Percentiles rank a stretch among this genome's conserved stretches.
These are phyloP conservation scores for Sciurus carolinensis DNA, from an alignment of 2,797 vertebrate genomes.

Conservation along the genomic window DNA sequence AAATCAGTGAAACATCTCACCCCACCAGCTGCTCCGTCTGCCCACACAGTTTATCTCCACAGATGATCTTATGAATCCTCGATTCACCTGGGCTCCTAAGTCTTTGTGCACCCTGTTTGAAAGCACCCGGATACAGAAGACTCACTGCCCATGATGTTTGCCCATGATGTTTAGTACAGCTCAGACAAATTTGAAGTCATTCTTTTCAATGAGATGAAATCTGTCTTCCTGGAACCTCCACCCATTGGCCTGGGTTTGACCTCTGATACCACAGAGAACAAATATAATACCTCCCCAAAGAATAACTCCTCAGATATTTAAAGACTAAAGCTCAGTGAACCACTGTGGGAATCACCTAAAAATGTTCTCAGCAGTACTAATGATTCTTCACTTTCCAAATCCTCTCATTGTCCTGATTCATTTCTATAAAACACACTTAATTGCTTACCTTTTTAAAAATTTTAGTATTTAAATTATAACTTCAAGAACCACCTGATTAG, in stretches of 20 bases:
- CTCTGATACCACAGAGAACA: neutral
- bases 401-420: neutral
- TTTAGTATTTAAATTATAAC: neutral
- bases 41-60: neutral
- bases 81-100: neutral
- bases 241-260: neutral
- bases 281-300: neutral
- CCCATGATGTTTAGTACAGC: neutral
- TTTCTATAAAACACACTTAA: conserved; percentile 8
- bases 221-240: neutral
- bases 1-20: neutral
- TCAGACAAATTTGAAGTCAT: neutral
- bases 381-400: neutral
- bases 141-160: neutral
- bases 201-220: neutral
- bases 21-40: neutral
- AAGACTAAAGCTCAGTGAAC: neutral
- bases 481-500: neutral
- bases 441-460: neutral
- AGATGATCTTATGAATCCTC: neutral
- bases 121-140: neutral
- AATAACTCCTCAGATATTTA: neutral
- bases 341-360: neutral
- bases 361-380: neutral
- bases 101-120: neutral